These are phyloP conservation scores for Epistrophe grossulariae DNA, from an alignment of 2,888 invertebrate genomes.

Conservation along the genomic window DNA sequence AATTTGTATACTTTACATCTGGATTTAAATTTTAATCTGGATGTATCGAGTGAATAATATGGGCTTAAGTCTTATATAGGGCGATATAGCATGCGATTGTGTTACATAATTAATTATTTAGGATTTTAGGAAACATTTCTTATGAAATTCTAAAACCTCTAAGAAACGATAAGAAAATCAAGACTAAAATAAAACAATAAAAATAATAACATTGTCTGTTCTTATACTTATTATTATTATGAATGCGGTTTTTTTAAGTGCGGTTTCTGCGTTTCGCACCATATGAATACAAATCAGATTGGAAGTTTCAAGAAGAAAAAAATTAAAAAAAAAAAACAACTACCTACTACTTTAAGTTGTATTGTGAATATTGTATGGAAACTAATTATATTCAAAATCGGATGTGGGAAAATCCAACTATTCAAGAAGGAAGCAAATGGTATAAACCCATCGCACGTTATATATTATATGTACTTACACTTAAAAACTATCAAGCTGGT, in stretches of 20 bases:
- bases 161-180: constrained; percentile 8
- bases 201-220: constrained; percentile 52
- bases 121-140: not conserved
- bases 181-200: constrained; percentile 13
- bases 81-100: too few relatives aligned
- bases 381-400: constrained; percentile 55
- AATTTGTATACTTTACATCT: too few relatives aligned
- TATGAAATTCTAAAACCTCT: not conserved
- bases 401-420: constrained; percentile 66
- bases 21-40: too few relatives aligned
- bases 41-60: too few relatives aligned
- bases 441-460: constrained; percentile 34
- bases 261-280: constrained; percentile 69
- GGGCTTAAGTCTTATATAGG: too few relatives aligned
- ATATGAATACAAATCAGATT: constrained; percentile 70
- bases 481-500: not conserved
- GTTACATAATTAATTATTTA: too few relatives aligned
- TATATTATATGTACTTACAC: too few relatives aligned
- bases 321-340: not conserved
- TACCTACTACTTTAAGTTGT: not conserved
- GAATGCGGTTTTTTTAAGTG: constrained; percentile 66
- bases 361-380: constrained; percentile 44
- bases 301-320: constrained; percentile 39
- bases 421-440: constrained; percentile 22
- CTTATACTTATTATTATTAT: too few relatives aligned